Conservation (phyloP, 2,888 invertebrate genomes). For the Venustoraphidia nigricollis region DNA sequence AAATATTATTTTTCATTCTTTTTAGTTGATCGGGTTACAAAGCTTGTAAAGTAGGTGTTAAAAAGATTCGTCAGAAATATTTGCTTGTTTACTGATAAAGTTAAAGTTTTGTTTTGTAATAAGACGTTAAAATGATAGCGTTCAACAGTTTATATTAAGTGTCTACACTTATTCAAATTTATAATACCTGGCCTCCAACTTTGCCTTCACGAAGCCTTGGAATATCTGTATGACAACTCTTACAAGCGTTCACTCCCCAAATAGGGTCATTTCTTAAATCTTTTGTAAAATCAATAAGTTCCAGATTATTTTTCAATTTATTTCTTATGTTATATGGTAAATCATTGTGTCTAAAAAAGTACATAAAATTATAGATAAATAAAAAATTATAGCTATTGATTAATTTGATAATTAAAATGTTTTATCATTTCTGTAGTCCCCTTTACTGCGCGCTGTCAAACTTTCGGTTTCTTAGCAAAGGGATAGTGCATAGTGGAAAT, state of each 20-base stretch:
- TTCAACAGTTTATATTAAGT: no score
- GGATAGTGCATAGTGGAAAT: no score
- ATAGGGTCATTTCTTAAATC: constrained; percentile 24
- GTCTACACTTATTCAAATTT: background rate
- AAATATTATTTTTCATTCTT: no score
- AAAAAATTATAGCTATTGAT: background rate
- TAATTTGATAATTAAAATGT: background rate
- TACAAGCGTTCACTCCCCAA: constrained; percentile 25
- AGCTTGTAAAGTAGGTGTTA: no score
- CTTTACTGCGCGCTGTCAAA: no score
- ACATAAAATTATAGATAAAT: background rate
- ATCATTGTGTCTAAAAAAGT: constrained; percentile 31
- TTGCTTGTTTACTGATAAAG: constrained; percentile 3
- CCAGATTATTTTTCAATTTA: constrained; percentile 25
- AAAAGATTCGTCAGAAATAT: no score
- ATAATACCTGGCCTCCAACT: constrained; percentile 36
- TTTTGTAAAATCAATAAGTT: constrained; percentile 24
- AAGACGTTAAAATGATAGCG: no score
- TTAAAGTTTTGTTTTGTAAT: no score
- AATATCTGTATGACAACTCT: constrained; percentile 34
- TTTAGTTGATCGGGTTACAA: no score
- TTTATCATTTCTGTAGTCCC: no score
- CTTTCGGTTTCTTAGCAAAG: no score
- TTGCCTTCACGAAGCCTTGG: constrained; percentile 31
- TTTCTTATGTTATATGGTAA: constrained; percentile 28